Evolutionary conservation across 1,140 invertebrate genomes (phyloP), one percentile per base, ranked within the genome.

Genomic region (Thaumatotibia leucotreta): DNA sequence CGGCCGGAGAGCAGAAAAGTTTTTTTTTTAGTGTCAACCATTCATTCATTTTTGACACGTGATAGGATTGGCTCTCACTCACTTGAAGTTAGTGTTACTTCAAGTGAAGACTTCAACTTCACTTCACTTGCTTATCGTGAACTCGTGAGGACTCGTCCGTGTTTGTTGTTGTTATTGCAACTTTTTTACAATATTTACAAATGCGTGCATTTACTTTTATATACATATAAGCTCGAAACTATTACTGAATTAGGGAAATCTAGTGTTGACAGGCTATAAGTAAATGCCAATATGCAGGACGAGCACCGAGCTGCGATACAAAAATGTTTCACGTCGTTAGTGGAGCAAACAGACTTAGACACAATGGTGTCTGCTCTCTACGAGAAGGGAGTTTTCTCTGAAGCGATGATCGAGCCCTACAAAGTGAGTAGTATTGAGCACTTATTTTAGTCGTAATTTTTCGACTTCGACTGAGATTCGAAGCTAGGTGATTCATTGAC

Each of bases 311-410:
- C 77, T 45, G 77, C 82, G 4, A 90, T 92, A 45, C 83, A 80
- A 67, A 84, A 73, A 11, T 87, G 89, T 67, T 91, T 84, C 72
- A 65, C 24, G 3, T 89, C 87, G 9, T 74, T 92, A 20, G 84
- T 91, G 22, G 84, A 89, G 29, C 81, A 84, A 70, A 92, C 91
- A 4, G 84, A 89, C 64, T 67, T 92, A 1, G 80, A 91, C 52
- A 61, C 70, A 2, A 82, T 92, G 75, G 79, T 91, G 4, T 75
- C 84, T 9, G 64, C 73, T 10, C 66, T 92, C 2, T 86, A 82
- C 35, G 88, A 91, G 72, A 91, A 88, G 70, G 84, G 83, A 35
- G 89, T 92, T 2, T 91, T 92, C 65, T 89, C 91, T 0, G 76
- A 82, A 20, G 74, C 74, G 54, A 91, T 91, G 88, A 89, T 89